These are phyloP conservation scores for Eupithecia vulgata DNA, from an alignment of 2,888 invertebrate species.

Conservation along the genomic window DNA sequence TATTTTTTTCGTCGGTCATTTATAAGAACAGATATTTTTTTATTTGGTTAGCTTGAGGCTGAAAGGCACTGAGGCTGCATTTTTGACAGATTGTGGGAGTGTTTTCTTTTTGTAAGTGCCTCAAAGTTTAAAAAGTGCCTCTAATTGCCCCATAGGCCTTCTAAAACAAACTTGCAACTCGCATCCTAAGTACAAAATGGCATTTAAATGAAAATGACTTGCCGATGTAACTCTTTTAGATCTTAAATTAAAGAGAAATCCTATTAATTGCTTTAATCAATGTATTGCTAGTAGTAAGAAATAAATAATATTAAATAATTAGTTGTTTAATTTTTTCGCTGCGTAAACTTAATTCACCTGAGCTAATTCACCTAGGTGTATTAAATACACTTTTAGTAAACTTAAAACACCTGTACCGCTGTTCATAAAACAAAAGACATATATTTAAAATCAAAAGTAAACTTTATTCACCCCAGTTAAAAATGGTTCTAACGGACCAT, in stretches of 20 bases:
- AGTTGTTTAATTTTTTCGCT: slow-evolving; percentile 8
- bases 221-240: slow-evolving; percentile 51
- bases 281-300: slow-evolving; percentile 52
- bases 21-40: background rate
- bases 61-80: background rate
- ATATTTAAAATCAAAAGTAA: too few species aligned
- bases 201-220: slow-evolving; percentile 62
- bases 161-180: too few species aligned
- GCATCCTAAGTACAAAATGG: slow-evolving; percentile 69
- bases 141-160: background rate
- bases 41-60: background rate
- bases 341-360: background rate
- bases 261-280: slow-evolving; percentile 73
- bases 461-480: too few species aligned
- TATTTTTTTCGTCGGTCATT: background rate
- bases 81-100: too few species aligned
- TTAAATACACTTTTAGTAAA: too few species aligned
- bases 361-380: too few species aligned
- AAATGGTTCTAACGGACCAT: too few species aligned
- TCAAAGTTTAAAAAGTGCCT: too few species aligned
- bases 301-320: slow-evolving; percentile 22
- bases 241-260: slow-evolving; percentile 52
- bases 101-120: too few species aligned
- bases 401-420: too few species aligned
- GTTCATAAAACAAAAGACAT: too few species aligned